Evolutionary conservation across 1,140 invertebrate genomes (phyloP).

Genomic region (Coelopa frigida): DNA sequence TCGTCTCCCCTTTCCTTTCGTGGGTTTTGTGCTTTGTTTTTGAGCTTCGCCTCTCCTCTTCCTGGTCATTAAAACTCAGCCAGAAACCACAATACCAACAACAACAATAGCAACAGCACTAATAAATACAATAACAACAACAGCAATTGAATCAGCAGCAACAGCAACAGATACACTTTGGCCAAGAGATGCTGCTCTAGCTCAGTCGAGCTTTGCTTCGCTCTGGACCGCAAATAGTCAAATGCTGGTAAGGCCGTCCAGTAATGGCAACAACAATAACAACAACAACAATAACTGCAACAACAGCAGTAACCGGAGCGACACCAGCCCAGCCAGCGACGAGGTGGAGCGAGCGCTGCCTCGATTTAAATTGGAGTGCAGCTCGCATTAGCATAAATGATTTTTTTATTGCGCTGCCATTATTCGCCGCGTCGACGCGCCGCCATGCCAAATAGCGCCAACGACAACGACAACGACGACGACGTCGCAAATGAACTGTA

Average conservation of each 20-base stretch:
- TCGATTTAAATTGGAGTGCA: conserved; percentile 3
- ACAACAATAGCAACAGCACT: background rate
- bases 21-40: no score
- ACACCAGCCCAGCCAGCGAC: background rate
- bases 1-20: no score
- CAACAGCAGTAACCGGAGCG: no score
- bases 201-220: conserved; percentile 7
- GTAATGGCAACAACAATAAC: conserved; percentile 5
- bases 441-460: no score
- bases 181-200: no score
- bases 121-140: background rate
- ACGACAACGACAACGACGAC: no score
- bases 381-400: no score
- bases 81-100: conserved; percentile 2
- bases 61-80: conserved; percentile 7
- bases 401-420: background rate
- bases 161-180: background rate
- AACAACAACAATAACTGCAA: conserved; percentile 3
- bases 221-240: background rate
- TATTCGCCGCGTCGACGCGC: no score
- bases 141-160: background rate
- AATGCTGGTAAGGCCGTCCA: background rate
- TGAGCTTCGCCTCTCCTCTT: no score
- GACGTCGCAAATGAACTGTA: no score
- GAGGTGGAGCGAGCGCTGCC: background rate